Evolutionary conservation across 2,888 invertebrate genomes (phyloP).

Genomic region (Stramonita haemastoma): DNA sequence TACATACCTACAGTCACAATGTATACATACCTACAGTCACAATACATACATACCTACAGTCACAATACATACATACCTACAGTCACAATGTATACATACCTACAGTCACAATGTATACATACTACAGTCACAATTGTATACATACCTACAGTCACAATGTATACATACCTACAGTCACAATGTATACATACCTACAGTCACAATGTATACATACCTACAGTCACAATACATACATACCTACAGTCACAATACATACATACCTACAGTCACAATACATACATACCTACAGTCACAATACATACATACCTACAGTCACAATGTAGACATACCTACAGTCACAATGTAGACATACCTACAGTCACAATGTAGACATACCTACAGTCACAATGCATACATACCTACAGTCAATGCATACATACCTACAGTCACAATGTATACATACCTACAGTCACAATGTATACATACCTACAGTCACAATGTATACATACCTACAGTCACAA

Average conservation of each 20-base stretch:
- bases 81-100: no score
- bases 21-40: background rate
- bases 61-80: background rate
- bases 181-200: no score
- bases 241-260: background rate
- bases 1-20: no score
- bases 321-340: no score
- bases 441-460: background rate
- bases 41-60: no score
- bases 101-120: background rate
- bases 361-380: no score
- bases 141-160: background rate
- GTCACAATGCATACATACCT: background rate
- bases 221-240: no score
- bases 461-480: background rate
- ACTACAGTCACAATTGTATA: slow-evolving; percentile 1
- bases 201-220: background rate
- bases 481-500: background rate
- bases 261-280: background rate
- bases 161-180: background rate
- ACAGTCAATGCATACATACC: no score
- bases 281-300: background rate
- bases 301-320: background rate
- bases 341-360: background rate
- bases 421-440: background rate